Percentiles rank a stretch among this genome's conserved stretches.
phyloP scores from a whole-genome alignment of 2,113 vertebrate species.

The Onychostoma macrolepis region DNA sequence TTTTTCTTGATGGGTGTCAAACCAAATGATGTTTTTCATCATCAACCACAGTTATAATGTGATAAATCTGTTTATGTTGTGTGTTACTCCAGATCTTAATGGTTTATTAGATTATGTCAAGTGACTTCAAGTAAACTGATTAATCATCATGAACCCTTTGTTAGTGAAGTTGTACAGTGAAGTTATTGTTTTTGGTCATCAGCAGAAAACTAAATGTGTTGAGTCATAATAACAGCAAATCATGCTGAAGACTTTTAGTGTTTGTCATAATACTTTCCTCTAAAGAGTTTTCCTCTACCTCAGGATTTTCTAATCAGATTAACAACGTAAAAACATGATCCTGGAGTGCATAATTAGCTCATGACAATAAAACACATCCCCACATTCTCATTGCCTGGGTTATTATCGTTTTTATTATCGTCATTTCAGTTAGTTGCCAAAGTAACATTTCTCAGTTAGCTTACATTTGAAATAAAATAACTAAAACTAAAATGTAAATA shows the following conservation, averaged over 20 bases:
- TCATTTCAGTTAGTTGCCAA: neutral
- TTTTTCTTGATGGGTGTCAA: neutral
- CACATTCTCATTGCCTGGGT: neutral
- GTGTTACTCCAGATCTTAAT: neutral
- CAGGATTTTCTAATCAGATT: neutral
- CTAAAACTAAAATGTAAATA: neutral
- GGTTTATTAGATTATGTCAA: neutral
- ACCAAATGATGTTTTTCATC: constrained; percentile 22
- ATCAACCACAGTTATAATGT: neutral
- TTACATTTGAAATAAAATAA: too few species aligned
- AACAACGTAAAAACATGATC: neutral
- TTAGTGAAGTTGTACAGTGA: neutral
- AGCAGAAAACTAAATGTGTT: neutral
- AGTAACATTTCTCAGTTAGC: too few species aligned
- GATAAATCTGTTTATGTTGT: neutral
- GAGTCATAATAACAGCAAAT: neutral
- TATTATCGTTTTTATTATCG: neutral
- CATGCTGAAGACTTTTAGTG: neutral
- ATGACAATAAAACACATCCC: neutral
- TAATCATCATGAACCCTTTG: neutral
- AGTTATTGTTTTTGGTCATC: neutral
- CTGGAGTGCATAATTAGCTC: neutral
- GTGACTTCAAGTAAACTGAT: constrained; percentile 29
- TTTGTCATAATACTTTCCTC: neutral
- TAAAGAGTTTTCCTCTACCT: neutral